Evolutionary conservation across 2,113 vertebrate species (phyloP), one percentile per base, ranked within the genome.

Genomic region (Manacus vitellinus): DNA sequence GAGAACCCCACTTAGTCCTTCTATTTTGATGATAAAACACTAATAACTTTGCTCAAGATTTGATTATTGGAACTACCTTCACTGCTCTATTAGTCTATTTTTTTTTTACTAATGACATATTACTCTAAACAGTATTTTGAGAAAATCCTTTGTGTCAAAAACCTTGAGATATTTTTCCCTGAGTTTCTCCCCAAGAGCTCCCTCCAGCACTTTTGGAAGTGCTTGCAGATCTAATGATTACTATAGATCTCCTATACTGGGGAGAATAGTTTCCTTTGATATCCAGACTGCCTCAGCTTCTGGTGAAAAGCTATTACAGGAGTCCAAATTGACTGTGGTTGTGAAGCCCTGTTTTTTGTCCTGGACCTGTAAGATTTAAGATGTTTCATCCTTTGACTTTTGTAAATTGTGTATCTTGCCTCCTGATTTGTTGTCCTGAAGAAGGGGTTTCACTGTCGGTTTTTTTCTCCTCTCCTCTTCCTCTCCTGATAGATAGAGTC

Each of bases 341-440:
- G 43, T 47, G 74, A 89, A 75, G 21, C 8, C 18, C 43, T 46
- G 6, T 24, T 58, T 65, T 82, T 82, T 62, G 22, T 78, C 10
- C 30, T 67, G 74, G 21, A 93, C 6, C 15, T 75, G 14, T 47
- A 62, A 85, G 28, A 89, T 89, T 94, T 84, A 85, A 82, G 31
- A 49, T 10, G 3, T 52, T 89, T 87, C 56, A 78, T 80, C 24
- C 41, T 94, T 61, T 72, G 33, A 74, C 52, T 87, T 92, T 39
- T 67, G 43, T 67, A 65, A 87, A 72, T 39, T 67, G 14, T 74
- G 33, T 47, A 47, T 27, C 18, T 85, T 89, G 9, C 31, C 24
- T 85, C 24, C 56, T 78, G 46, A 74, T 84, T 89, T 14, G 59
- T 51, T 78, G 76, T 67, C 59, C 52, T 46, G 27, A 81, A 72